These are phyloP conservation scores for Eurystomus gularis DNA, from an alignment of 2,113 vertebrate species.

Conservation along the genomic window DNA sequence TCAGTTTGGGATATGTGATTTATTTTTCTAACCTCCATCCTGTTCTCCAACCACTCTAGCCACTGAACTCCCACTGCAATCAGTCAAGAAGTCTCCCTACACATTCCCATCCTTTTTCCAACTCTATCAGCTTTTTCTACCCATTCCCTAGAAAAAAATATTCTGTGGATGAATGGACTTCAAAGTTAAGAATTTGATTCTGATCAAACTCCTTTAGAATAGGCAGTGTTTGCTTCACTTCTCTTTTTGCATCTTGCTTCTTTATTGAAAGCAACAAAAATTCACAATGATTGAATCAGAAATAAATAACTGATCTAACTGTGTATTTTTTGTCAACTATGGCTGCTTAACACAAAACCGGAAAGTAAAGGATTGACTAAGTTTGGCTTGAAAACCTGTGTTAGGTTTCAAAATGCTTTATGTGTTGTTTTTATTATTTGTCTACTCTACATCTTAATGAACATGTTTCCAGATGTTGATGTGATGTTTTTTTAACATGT, in stretches of 20 bases:
- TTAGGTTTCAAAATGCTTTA: not conserved
- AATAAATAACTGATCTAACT: not conserved
- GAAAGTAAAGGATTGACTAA: not conserved
- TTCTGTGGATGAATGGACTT: not conserved
- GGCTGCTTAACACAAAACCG: not conserved
- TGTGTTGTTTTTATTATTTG: not conserved
- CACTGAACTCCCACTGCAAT: not conserved
- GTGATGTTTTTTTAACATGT: not conserved
- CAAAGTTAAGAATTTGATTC: not conserved
- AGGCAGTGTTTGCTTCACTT: not conserved
- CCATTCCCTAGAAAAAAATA: not conserved
- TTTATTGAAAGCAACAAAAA: not conserved
- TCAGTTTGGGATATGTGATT: not conserved
- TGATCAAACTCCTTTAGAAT: not conserved
- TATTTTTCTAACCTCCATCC: conserved; percentile 18
- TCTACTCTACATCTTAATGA: not conserved
- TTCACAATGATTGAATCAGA: not conserved
- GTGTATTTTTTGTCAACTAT: not conserved
- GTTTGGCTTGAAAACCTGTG: not conserved
- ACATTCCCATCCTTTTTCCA: not conserved
- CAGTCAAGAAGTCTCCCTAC: conserved; percentile 14
- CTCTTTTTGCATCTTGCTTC: not conserved
- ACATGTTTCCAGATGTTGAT: not conserved
- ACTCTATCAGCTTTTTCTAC: not conserved
- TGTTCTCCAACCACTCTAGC: not conserved